A percentile compares a stretch with the other conserved stretches of the same genome.
These are phyloP conservation scores for Musca vetustissima DNA, from an alignment of 1,140 invertebrate species.

Conservation along the genomic window DNA sequence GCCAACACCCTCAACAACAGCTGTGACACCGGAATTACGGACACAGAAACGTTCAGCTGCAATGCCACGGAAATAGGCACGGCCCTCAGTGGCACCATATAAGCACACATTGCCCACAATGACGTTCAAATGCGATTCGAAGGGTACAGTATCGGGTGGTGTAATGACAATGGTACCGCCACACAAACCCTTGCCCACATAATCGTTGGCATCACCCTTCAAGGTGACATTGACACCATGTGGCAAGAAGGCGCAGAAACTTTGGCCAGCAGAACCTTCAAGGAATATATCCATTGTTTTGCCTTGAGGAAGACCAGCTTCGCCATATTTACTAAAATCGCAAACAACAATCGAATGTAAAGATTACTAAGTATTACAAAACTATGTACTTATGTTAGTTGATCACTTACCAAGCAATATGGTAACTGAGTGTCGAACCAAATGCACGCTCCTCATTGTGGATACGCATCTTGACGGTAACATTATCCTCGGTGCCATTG, in stretches of 20 bases:
- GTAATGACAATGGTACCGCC: slow-evolving; percentile 94
- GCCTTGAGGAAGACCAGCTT: slow-evolving; percentile 80
- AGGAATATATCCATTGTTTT: slow-evolving; percentile 84
- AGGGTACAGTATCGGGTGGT: slow-evolving; percentile 82
- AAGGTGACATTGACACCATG: slow-evolving; percentile 87
- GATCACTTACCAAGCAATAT: slow-evolving; percentile 84
- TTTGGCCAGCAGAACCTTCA: slow-evolving; percentile 96
- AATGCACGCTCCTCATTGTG: slow-evolving; percentile 92
- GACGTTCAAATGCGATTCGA: slow-evolving; percentile 91
- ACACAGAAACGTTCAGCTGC: slow-evolving; percentile 98
- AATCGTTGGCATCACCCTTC: slow-evolving; percentile 98
- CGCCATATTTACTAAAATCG: slow-evolving; percentile 79
- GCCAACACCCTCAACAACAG: slow-evolving; percentile 91
- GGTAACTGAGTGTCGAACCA: slow-evolving; percentile 90
- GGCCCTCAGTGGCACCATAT: slow-evolving; percentile 94
- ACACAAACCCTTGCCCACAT: slow-evolving; percentile 93
- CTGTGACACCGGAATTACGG: slow-evolving; percentile 92
- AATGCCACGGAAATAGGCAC: slow-evolving; percentile 93
- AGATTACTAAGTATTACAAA: neutral
- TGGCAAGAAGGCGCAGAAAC: slow-evolving; percentile 97
- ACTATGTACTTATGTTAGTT: no score
- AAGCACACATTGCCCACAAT: slow-evolving; percentile 98
- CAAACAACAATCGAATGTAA: neutral
- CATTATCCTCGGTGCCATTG: slow-evolving; percentile 66
- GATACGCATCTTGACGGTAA: slow-evolving; percentile 80